Evolutionary conservation across 2,797 vertebrate genomes (phyloP).

Genomic region (Megaceryle alcyon): DNA sequence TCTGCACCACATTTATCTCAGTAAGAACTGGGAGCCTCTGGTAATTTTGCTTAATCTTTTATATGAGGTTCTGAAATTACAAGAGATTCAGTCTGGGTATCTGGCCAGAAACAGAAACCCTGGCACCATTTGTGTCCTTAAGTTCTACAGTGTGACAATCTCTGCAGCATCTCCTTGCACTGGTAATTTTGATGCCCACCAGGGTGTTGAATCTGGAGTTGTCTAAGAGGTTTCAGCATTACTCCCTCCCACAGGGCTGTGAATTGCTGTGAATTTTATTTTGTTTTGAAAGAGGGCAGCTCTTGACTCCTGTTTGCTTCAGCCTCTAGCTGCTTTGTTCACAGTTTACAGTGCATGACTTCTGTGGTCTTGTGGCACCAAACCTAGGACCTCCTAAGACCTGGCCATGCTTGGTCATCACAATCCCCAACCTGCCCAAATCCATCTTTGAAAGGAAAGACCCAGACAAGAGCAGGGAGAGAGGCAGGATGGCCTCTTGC

Average conservation of each 20-base stretch:
- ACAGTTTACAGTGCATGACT: rapidly evolving
- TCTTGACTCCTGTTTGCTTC: neutral
- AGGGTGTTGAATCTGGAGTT: neutral
- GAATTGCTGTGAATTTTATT: slow-evolving; percentile 4
- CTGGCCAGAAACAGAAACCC: slow-evolving; percentile 12
- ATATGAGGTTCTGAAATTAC: slow-evolving; percentile 37
- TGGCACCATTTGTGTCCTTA: neutral
- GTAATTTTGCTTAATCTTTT: slow-evolving; percentile 25
- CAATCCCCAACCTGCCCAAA: neutral
- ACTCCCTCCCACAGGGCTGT: neutral
- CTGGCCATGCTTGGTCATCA: neutral
- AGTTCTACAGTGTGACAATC: neutral
- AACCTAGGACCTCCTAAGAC: neutral
- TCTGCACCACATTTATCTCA: neutral
- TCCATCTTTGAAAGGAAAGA: neutral
- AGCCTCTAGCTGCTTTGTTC: neutral
- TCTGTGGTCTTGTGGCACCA: neutral
- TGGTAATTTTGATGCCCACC: neutral
- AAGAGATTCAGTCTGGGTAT: slow-evolving; percentile 3
- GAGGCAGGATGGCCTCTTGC: neutral
- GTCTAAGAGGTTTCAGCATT: neutral
- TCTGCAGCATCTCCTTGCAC: neutral
- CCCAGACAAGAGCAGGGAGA: neutral
- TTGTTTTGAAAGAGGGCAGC: slow-evolving; percentile 3
- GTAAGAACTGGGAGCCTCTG: neutral